Conservation (phyloP, 2,797 vertebrate genomes). For the Chiloscyllium punctatum region DNA sequence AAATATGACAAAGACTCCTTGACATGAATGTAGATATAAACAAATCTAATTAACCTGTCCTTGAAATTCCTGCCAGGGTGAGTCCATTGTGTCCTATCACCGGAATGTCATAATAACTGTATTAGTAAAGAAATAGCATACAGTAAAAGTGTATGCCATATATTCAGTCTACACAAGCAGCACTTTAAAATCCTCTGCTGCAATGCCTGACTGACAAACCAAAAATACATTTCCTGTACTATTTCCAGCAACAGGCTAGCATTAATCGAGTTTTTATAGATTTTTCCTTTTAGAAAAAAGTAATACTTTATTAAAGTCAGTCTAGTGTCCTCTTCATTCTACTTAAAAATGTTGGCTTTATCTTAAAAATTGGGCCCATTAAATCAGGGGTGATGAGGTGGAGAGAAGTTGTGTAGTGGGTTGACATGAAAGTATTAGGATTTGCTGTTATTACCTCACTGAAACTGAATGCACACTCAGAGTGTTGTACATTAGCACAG, state of each 20-base stretch:
- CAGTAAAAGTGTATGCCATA: background rate
- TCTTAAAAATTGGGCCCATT: background rate
- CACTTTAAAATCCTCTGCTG: background rate
- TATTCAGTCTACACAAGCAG: background rate
- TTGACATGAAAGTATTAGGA: background rate
- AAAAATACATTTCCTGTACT: background rate
- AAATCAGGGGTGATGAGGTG: background rate
- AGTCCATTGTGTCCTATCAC: background rate
- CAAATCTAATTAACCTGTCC: slow-evolving; percentile 17
- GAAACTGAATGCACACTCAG: background rate
- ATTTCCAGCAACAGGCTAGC: background rate
- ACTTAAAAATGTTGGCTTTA: background rate
- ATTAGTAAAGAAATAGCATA: background rate
- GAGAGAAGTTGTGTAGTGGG: no score
- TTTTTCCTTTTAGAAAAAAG: background rate
- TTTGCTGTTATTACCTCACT: background rate
- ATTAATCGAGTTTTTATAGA: background rate
- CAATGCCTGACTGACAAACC: background rate
- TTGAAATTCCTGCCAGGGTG: background rate
- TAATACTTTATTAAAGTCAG: background rate
- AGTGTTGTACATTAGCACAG: background rate
- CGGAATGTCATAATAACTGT: background rate
- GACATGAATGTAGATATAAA: background rate
- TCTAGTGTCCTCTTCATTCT: background rate
- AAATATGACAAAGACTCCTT: background rate